Base-by-base conservation (phyloP, 1,140 invertebrate species). In the Drosophila ogumai region DNA sequence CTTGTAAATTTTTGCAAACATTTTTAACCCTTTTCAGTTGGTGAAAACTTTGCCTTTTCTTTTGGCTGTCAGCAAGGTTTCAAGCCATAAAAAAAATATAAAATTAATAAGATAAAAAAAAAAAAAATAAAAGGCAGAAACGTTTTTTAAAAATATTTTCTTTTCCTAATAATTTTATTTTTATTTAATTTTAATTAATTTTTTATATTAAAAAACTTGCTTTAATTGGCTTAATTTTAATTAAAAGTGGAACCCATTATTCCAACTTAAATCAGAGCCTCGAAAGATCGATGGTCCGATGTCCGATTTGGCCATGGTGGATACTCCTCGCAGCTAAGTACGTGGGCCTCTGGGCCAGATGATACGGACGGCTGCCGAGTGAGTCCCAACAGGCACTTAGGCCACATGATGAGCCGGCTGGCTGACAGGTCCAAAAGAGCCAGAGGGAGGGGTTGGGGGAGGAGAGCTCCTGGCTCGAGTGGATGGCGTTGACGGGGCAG, bases 361-460 rank as follows among this genome's bases (percentile, higher is more conserved):
- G 50, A 46, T 36, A 46, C 61, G 36, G 13, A 54, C 55, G 31
- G 49, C 31, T 52, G 44, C 17, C 54, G 56, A 44, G 34, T 38
- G 47, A 71, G 58, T 54, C 76, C 58, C 69, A 38, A 59, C 43
- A 56, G 57, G 61, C 71, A 84, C 81, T 84, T 77, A 64, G 73
- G 54, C 63, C 81, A 49, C 77, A 77, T 85, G 81, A 85, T 56
- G 81, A 66, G 75, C 65, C n/a, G 49, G 49, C 49, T 59, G 74
- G 69, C 73, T 86, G 82, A 86, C 79, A 86, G 75, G 47, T 44
- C 40, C 8, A 36, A 57, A 49, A 57, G 17, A 22, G 50, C 40
- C 13, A n/a, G n/a, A 10, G 5, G 22, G 52, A 31, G 2, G 6
- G 10, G 17, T 12, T 0, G 28, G 31, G 5, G 34, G 22, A 31